phyloP scores from a whole-genome alignment of 2,888 invertebrate genomes.

The Julus scanicus region DNA sequence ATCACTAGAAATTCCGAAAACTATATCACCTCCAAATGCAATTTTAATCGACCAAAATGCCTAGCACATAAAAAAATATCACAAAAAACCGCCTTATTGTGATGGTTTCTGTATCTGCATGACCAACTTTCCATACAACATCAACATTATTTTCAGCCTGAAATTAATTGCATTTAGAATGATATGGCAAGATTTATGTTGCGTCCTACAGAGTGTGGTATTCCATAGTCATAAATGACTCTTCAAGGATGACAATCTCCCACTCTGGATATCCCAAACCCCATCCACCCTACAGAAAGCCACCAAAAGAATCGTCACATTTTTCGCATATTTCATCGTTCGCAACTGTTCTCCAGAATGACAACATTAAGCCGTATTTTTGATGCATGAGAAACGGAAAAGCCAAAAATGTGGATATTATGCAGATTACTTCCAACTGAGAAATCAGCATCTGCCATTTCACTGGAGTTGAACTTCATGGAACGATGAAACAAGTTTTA shows the following conservation, averaged over 20 bases:
- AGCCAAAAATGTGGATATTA: constrained; percentile 18
- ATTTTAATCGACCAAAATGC: no score
- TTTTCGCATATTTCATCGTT: constrained; percentile 26
- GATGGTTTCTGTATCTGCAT: neutral
- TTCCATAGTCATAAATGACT: neutral
- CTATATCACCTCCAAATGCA: no score
- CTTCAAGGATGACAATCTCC: neutral
- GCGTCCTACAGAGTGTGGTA: neutral
- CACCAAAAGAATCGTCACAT: constrained; percentile 17
- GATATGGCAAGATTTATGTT: neutral
- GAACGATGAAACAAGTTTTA: constrained; percentile 33
- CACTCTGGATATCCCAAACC: neutral
- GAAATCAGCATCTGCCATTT: constrained; percentile 19
- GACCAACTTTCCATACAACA: neutral
- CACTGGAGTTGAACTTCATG: constrained; percentile 7
- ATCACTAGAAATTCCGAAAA: no score
- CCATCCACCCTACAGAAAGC: neutral
- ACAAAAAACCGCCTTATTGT: neutral
- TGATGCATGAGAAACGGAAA: constrained; percentile 26
- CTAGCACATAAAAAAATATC: no score
- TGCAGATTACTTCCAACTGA: constrained; percentile 33
- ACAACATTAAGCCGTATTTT: constrained; percentile 27
- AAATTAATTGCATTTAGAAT: neutral
- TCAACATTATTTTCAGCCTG: neutral
- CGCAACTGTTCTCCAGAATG: constrained; percentile 25